Evolutionary conservation across 2,888 invertebrate genomes (phyloP), one percentile per base, ranked within the genome.

Genomic region (Phorcus lineatus): DNA sequence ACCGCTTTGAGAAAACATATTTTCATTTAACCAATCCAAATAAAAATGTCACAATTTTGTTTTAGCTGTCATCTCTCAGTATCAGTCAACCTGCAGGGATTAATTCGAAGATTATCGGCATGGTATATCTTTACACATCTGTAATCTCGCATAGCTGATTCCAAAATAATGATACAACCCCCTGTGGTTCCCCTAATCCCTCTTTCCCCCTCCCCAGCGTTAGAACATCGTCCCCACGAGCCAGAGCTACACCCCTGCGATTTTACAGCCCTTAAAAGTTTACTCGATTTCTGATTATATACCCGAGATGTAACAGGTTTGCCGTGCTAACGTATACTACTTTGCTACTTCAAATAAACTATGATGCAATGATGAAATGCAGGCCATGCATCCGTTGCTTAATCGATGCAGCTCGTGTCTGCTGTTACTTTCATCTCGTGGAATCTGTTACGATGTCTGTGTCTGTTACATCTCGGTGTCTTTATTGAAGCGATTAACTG

Each of bases 211-310:
- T 24, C 6, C 62, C 28, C 62, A 24, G 24, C 62, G 62, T 62
- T 62, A 7, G 28, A 28, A 17, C 13, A 24, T 24, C 11, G 24
- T 28, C 62, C 62, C 62, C 62, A 28, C 62, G 28, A 62, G 17
- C 62, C 62, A 62, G 62, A 62, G 24, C 2, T 28, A 9, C 28
- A 28, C 16, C 62, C 57, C 62, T 13, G 62, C 62, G 62, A 62
- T 62, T 62, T 62, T 62, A 62, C 28, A n/a, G 17, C 62, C 62
- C 62, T 62, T 62, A 62, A 47, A 62, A 62, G 62, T 62, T 62
- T 22, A 62, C 62, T 62, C 28, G 24, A 11, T 28, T 24, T 22
- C 28, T 62, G 62, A 62, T 62, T 28, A 7, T 47, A 47, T 6
- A 11, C 13, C 47, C 47, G 7, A 13, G 47, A 47, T 47, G 47